Conservation (phyloP, 2,113 vertebrate species). For the Heteronetta atricapilla region DNA sequence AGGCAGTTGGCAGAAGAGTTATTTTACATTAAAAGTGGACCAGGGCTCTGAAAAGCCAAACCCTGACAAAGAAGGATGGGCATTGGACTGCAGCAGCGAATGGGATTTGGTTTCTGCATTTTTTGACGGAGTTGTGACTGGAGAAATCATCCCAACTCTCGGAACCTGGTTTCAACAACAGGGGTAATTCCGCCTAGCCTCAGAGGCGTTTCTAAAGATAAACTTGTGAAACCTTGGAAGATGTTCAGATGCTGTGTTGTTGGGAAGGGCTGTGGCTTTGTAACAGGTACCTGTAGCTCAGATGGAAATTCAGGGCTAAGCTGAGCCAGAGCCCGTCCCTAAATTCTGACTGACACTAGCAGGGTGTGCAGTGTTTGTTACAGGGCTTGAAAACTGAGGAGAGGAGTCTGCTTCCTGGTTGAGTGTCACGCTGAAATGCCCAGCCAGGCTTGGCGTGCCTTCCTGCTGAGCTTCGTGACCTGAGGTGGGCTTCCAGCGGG, state of each 20-base stretch:
- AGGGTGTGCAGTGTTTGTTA: not conserved
- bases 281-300: not conserved
- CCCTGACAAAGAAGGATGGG: not conserved
- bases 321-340: not conserved
- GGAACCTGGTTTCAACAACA: not conserved
- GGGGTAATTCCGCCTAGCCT: not conserved
- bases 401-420: not conserved
- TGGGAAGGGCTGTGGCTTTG: not conserved
- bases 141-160: not conserved
- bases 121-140: not conserved
- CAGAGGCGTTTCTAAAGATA: not conserved
- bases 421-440: rapidly evolving
- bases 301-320: not conserved
- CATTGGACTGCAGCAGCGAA: not conserved
- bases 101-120: not conserved
- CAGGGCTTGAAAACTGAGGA: not conserved
- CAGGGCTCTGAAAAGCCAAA: not conserved
- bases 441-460: rapidly evolving
- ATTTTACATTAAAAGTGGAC: not conserved
- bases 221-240: not conserved
- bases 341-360: not conserved
- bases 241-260: not conserved
- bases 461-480: not conserved
- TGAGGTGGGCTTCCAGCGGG: not conserved
- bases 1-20: not conserved